Conservation (phyloP, 2,888 invertebrate genomes). For the Ashinkailepas kermadecensis region DNA sequence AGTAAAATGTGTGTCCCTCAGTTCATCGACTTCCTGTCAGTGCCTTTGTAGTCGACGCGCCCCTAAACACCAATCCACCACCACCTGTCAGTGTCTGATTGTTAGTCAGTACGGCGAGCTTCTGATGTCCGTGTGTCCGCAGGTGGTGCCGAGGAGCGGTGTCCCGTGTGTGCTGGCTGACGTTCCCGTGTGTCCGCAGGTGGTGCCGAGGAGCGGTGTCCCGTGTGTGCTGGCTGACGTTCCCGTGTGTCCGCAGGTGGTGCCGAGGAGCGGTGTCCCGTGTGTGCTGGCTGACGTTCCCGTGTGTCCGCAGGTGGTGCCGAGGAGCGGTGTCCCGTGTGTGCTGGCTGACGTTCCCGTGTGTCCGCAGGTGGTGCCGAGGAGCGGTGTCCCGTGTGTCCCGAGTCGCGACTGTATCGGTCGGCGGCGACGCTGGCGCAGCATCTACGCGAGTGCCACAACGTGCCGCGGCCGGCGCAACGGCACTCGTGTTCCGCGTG, state of each 20-base stretch:
- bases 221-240: neutral
- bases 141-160: neutral
- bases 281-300: neutral
- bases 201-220: neutral
- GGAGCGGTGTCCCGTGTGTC: constrained; percentile 10
- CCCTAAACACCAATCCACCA: no score
- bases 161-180: neutral
- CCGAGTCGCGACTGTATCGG: neutral
- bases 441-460: constrained; percentile 5
- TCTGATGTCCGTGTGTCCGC: neutral
- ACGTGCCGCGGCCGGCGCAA: neutral
- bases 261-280: neutral
- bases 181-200: neutral
- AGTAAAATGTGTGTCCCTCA: no score
- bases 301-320: neutral
- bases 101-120: no score
- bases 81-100: no score
- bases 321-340: neutral
- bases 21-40: no score
- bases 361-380: neutral
- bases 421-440: constrained; percentile 2
- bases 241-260: neutral
- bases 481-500: neutral
- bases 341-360: neutral
- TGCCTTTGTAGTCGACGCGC: no score